Conservation (phyloP, 2,888 invertebrate species). For the Pyrrhosoma nymphula region DNA sequence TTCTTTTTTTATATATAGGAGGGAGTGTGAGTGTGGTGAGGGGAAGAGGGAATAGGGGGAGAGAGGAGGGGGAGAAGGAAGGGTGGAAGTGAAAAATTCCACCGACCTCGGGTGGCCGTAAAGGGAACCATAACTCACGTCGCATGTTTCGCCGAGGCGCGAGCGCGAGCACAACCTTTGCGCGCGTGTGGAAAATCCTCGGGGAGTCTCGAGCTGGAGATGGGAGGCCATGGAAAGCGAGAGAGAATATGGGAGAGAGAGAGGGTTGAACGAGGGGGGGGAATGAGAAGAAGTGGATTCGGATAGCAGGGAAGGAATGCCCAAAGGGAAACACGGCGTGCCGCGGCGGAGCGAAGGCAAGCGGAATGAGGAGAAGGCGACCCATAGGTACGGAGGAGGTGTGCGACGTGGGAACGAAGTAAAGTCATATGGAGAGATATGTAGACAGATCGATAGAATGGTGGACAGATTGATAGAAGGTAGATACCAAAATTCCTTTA, state of each 20-base stretch:
- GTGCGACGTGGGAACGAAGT: too few relatives aligned
- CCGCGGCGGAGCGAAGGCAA: too few relatives aligned
- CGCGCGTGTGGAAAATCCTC: slow-evolving; percentile 8
- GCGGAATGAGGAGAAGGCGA: too few relatives aligned
- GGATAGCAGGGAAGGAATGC: background rate
- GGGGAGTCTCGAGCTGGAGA: background rate
- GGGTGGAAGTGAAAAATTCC: slow-evolving; percentile 1
- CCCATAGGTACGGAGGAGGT: too few relatives aligned
- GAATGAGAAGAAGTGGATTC: too few relatives aligned
- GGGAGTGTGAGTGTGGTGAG: background rate
- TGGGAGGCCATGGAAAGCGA: background rate
- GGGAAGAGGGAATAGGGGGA: background rate
- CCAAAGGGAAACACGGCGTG: background rate
- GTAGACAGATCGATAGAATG: too few relatives aligned
- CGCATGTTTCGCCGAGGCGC: slow-evolving; percentile 17
- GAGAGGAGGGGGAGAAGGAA: background rate
- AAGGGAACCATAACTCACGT: slow-evolving; percentile 39
- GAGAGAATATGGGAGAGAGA: background rate
- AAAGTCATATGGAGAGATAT: too few relatives aligned
- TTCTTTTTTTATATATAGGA: background rate
- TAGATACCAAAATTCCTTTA: too few relatives aligned
- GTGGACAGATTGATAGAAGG: too few relatives aligned
- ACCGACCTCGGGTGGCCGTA: slow-evolving; percentile 15
- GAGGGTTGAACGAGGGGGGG: background rate
- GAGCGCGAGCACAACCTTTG: slow-evolving; percentile 5